Percentiles rank a stretch among this genome's conserved stretches.
These are phyloP conservation scores for Oncorhynchus masou DNA, from an alignment of 2,113 vertebrate species.

Conservation along the genomic window DNA sequence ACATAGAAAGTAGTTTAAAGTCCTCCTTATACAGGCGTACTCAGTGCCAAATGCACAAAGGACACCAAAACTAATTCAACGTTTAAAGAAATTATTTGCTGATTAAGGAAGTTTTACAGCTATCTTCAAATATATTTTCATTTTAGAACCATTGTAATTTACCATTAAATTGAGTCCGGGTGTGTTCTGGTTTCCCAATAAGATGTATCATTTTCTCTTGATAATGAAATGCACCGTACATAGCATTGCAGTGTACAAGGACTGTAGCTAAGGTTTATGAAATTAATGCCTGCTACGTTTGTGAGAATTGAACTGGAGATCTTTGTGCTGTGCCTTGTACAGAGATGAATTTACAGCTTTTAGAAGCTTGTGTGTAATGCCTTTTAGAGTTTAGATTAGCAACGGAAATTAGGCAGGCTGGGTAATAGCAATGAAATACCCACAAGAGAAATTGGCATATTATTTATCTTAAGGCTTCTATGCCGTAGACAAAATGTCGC, in stretches of 20 bases:
- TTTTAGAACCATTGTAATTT: slow-evolving; percentile 39
- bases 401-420: not conserved
- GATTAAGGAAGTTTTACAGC: slow-evolving; percentile 41
- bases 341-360: not conserved
- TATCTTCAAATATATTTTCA: slow-evolving; percentile 36
- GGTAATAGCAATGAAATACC: not conserved
- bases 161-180: slow-evolving; percentile 55
- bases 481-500: not conserved
- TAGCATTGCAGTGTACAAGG: slow-evolving; percentile 11
- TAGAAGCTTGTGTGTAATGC: slow-evolving; percentile 2
- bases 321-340: not conserved
- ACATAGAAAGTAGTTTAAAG: slow-evolving; percentile 14
- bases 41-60: slow-evolving; percentile 46
- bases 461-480: not conserved
- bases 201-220: slow-evolving; percentile 31
- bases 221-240: slow-evolving; percentile 35
- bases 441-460: not conserved
- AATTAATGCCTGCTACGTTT: slow-evolving; percentile 8
- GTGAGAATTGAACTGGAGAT: slow-evolving; percentile 6
- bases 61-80: slow-evolving; percentile 56
- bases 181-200: slow-evolving; percentile 32
- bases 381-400: not conserved
- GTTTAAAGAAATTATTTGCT: slow-evolving; percentile 42
- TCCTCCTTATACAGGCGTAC: slow-evolving; percentile 36
- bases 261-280: slow-evolving; percentile 10